Conservation (phyloP, 2,113 vertebrate genomes). For the Cardinalis cardinalis region DNA sequence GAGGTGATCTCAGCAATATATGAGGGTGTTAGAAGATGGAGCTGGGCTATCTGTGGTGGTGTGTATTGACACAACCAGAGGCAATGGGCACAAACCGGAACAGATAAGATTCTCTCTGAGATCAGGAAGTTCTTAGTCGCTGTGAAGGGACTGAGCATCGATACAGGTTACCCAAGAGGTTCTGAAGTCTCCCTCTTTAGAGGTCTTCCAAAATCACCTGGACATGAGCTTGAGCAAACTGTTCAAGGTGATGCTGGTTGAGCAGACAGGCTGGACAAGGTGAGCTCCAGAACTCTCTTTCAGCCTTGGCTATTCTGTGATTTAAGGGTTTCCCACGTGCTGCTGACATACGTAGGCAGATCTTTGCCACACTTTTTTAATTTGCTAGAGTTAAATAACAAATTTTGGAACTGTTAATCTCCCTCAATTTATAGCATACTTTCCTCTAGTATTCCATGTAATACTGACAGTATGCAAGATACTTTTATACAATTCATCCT, state of each 20-base stretch:
- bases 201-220: not conserved
- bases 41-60: not conserved
- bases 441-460: not conserved
- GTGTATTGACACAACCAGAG: not conserved
- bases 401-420: not conserved
- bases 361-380: not conserved
- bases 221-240: not conserved
- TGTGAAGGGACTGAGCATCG: not conserved
- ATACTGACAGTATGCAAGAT: not conserved
- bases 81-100: not conserved
- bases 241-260: not conserved
- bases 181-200: not conserved
- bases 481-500: not conserved
- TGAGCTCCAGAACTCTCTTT: not conserved
- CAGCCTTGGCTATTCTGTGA: not conserved
- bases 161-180: not conserved
- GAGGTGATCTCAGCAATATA: not conserved
- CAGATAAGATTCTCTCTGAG: not conserved
- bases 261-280: not conserved
- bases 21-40: not conserved
- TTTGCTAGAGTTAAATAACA: not conserved
- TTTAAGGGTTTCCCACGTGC: not conserved
- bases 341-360: not conserved
- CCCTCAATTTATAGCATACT: not conserved
- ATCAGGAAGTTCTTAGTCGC: not conserved